These are phyloP conservation scores for Macropus fuliginosus DNA, from an alignment of 2,797 vertebrate species.

Conservation along the genomic window DNA sequence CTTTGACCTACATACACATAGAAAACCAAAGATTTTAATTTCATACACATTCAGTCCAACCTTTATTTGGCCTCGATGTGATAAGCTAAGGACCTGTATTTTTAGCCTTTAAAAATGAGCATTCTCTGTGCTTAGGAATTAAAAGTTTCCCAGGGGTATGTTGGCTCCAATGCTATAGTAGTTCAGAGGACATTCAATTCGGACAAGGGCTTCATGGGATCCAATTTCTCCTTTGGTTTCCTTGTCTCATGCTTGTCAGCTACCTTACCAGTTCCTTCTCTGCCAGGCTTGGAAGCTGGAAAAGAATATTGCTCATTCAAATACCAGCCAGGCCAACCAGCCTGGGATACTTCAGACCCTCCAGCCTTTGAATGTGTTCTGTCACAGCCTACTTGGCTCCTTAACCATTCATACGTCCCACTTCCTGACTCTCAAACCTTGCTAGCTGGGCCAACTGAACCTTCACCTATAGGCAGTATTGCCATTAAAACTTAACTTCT, in stretches of 20 bases:
- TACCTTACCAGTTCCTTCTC: not conserved
- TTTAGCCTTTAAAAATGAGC: not conserved
- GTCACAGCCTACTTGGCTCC: conserved; percentile 50
- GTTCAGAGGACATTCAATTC: conserved; percentile 13
- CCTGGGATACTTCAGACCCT: conserved; percentile 41
- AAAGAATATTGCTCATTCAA: not conserved
- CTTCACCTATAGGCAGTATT: not conserved
- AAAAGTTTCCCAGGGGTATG: conserved; percentile 1
- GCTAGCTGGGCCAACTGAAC: not conserved
- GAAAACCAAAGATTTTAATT: conserved; percentile 18
- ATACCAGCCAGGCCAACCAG: conserved; percentile 48
- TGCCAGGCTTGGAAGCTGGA: conserved; percentile 46
- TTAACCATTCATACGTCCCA: not conserved
- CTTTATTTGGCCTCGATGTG: not conserved
- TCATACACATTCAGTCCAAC: not conserved
- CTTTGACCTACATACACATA: not conserved
- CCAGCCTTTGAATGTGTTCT: conserved; percentile 34
- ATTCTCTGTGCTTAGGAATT: conserved; percentile 40
- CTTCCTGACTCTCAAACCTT: not conserved
- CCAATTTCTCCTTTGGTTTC: conserved; percentile 36
- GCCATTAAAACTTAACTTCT: not conserved
- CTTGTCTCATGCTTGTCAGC: not conserved
- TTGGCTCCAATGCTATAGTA: conserved; percentile 52
- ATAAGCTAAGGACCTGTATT: not conserved
- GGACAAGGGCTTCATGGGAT: conserved; percentile 17